Evolutionary conservation across 2,113 vertebrate species (phyloP), one percentile per base, ranked within the genome.

Genomic region (Scortum barcoo): DNA sequence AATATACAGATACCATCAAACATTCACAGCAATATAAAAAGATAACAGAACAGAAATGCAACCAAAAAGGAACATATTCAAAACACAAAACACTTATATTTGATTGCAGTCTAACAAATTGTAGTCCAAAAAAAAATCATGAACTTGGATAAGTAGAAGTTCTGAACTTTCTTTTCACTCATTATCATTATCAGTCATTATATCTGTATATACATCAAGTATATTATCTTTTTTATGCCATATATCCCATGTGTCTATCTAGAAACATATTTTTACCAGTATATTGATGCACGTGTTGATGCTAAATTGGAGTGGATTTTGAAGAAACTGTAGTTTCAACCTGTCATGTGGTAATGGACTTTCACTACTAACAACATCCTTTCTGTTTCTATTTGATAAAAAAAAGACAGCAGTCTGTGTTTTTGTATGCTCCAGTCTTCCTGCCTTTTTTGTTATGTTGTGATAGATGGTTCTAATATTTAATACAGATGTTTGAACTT

Each of bases 391-490:
- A 11, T 20, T 36, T 20, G 26, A 58, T 54, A 10, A 58, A 76
- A 57, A 56, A 62, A n/a, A 22, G 70, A 74, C n/a, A n/a, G n/a
- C n/a, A 69, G 12, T 51, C 12, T 42, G 13, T 46, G n/a, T 40
- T 28, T 53, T 40, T 56, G 8, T 30, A n/a, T 10, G n/a, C 16
- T 42, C 1, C 20, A 40, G 10, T 53, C 40, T 1, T 65, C 28
- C 53, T 63, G 40, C 14, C n/a, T 2, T 74, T 71, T 75, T 80
- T 77, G 61, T 56, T 69, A 60, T 74, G 51, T 17, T 12, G 6
- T 76, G 75, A 81, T 72, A 30, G 56, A 76, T 71, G 51, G 38
- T 38, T 65, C 28, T 46, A 79, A 56, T 46, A 86, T 78, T 72
- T 65, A 28, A 66, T 53, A 53, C 61, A 58, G 62, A 61, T 84